phyloP scores from a whole-genome alignment of 2,888 invertebrate genomes.

The Cataglyphis albicans region DNA sequence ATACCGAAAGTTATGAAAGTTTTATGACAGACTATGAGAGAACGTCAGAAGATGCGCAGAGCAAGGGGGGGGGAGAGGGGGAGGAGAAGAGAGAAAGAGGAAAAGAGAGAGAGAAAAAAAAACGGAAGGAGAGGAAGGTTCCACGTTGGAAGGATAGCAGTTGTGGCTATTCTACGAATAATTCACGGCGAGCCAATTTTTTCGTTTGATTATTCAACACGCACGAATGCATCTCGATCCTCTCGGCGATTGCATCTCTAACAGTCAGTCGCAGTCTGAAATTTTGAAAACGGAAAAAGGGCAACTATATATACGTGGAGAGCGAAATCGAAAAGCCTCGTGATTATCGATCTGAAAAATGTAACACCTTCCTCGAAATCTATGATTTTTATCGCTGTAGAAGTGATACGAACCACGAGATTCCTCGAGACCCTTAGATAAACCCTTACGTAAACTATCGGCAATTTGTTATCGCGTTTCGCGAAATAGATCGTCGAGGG shows the following conservation, averaged over 20 bases:
- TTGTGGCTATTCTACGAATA: conserved; percentile 7
- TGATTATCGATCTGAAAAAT: conserved; percentile 39
- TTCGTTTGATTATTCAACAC: conserved; percentile 54
- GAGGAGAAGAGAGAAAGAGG: background rate
- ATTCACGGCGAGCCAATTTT: conserved; percentile 46
- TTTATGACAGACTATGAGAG: conserved; percentile 61
- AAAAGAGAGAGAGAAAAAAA: background rate
- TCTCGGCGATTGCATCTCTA: conserved; percentile 46
- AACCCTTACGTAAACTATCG: conserved; percentile 5
- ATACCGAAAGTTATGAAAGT: conserved; percentile 71
- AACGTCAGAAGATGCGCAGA: conserved; percentile 40
- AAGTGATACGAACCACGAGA: conserved; percentile 3
- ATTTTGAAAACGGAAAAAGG: conserved; percentile 31
- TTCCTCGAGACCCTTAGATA: background rate
- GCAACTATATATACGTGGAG: background rate
- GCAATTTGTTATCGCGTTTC: conserved; percentile 40
- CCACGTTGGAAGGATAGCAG: background rate
- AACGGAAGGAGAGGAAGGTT: background rate
- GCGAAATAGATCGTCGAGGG: conserved; percentile 19
- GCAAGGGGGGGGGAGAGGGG: background rate
- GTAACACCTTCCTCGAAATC: conserved; percentile 40
- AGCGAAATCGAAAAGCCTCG: conserved; percentile 20
- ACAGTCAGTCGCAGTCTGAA: conserved; percentile 30
- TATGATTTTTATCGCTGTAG: conserved; percentile 24
- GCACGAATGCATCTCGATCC: conserved; percentile 22